Conservation (phyloP, 2,797 vertebrate genomes). For the Hozukius guyotensis region DNA sequence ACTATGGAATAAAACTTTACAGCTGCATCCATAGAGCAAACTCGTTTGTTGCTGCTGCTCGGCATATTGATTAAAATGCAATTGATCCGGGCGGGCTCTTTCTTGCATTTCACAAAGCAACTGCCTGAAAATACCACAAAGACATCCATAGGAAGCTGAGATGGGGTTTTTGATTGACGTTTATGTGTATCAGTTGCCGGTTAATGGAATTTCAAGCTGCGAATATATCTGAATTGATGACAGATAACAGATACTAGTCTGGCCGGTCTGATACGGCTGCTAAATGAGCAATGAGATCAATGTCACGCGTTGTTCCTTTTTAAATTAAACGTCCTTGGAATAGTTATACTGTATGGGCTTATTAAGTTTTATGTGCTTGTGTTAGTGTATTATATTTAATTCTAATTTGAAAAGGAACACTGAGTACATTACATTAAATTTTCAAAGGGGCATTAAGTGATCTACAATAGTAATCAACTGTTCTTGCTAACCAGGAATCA, state of each 20-base stretch:
- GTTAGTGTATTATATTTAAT: not conserved
- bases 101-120: conserved; percentile 22
- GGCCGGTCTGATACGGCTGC: not conserved
- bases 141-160: not conserved
- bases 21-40: conserved; percentile 4
- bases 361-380: conserved; percentile 6
- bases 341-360: not conserved
- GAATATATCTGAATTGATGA: not conserved
- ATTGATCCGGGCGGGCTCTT: conserved; percentile 18
- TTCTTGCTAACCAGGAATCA: not conserved
- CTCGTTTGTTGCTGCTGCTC: conserved; percentile 26
- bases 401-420: conserved; percentile 18
- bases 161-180: conserved; percentile 3
- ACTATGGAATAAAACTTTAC: conserved; percentile 5
- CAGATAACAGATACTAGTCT: not conserved
- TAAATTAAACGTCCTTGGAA: not conserved
- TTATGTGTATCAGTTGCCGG: not conserved
- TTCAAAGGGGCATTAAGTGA: not conserved
- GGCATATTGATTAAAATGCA: conserved; percentile 38
- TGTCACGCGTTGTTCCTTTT: not conserved
- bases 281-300: conserved; percentile 21
- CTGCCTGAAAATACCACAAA: conserved; percentile 1
- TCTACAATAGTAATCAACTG: conserved; percentile 13
- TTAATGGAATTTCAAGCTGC: conserved; percentile 12
- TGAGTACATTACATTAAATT: not conserved